A percentile compares a stretch with the other conserved stretches of the same genome.
Conservation (phyloP, 2,797 vertebrate species). For the Sebastes nivosus region DNA sequence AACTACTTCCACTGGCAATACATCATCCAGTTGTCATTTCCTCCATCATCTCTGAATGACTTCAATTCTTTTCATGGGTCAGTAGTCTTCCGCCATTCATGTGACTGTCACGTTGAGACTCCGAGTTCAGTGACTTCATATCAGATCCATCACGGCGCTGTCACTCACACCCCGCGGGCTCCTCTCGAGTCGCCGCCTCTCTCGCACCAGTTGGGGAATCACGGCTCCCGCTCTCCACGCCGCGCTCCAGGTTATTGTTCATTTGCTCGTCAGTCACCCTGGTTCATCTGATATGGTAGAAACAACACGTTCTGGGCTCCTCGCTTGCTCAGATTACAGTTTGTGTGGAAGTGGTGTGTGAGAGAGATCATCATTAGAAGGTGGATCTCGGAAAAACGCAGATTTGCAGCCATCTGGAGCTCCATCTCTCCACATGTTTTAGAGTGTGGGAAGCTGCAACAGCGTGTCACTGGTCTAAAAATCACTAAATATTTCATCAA, state of each 20-base stretch:
- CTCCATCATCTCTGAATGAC: constrained; percentile 17
- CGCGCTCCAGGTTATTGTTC: constrained; percentile 41
- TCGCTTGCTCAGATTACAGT: constrained; percentile 41
- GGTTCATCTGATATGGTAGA: constrained; percentile 44
- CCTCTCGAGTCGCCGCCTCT: background rate
- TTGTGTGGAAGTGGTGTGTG: constrained; percentile 35
- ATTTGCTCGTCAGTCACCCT: constrained; percentile 47
- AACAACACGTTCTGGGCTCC: constrained; percentile 33
- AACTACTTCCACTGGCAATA: background rate
- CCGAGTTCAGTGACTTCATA: constrained; percentile 18
- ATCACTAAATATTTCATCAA: constrained; percentile 71
- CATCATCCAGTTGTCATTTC: background rate
- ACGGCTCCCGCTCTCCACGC: constrained; percentile 1
- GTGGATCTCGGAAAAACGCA: constrained; percentile 58
- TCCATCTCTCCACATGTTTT: constrained; percentile 68
- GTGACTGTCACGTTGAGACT: background rate
- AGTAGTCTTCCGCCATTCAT: background rate
- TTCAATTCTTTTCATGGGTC: constrained; percentile 24
- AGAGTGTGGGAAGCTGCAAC: constrained; percentile 71
- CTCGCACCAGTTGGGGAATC: constrained; percentile 1
- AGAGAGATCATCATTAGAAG: constrained; percentile 59
- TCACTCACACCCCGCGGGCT: background rate
- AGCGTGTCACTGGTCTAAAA: constrained; percentile 69
- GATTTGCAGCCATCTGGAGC: constrained; percentile 75
- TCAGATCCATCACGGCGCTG: constrained; percentile 11